Percentiles rank a stretch among this genome's conserved stretches.
Conservation (phyloP, 2,888 invertebrate genomes). For the Pimpla rufipes region DNA sequence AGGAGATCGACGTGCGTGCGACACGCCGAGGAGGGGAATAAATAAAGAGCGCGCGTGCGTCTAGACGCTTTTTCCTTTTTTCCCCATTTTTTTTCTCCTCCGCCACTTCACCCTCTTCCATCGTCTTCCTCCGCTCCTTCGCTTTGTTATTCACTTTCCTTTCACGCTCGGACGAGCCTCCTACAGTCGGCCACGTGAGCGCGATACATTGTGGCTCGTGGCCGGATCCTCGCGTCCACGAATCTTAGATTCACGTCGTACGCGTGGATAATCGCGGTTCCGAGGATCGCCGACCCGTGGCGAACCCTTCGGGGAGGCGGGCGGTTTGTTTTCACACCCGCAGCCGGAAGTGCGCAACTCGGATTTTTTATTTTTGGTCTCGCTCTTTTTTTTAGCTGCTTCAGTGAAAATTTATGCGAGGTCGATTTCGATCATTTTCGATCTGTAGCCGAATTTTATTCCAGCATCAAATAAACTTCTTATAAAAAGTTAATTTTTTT, state of each 20-base stretch:
- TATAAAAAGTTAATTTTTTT: too few relatives aligned
- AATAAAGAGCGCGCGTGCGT: constrained; percentile 76
- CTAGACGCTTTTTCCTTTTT: constrained; percentile 50
- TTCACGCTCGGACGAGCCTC: constrained; percentile 42
- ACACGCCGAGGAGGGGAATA: constrained; percentile 74
- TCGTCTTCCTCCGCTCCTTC: constrained; percentile 2
- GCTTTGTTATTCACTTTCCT: constrained; percentile 44
- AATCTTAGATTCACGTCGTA: constrained; percentile 56
- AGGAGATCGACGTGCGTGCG: constrained; percentile 75
- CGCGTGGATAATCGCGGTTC: constrained; percentile 67
- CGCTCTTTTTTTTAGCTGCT: neutral
- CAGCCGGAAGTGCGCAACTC: neutral
- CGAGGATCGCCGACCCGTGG: constrained; percentile 44
- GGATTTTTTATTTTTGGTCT: neutral
- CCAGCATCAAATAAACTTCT: too few relatives aligned
- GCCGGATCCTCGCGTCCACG: constrained; percentile 67
- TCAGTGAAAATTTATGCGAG: too few relatives aligned
- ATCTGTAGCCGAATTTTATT: too few relatives aligned
- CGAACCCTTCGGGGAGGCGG: constrained; percentile 35
- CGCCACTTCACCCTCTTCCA: constrained; percentile 44
- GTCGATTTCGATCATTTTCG: too few relatives aligned
- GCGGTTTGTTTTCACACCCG: constrained; percentile 43
- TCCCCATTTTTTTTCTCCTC: constrained; percentile 22
- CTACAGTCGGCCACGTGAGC: constrained; percentile 49
- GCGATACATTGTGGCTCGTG: constrained; percentile 74